phyloP scores from a whole-genome alignment of 2,113 vertebrate genomes.

The Uropsilus gracilis region DNA sequence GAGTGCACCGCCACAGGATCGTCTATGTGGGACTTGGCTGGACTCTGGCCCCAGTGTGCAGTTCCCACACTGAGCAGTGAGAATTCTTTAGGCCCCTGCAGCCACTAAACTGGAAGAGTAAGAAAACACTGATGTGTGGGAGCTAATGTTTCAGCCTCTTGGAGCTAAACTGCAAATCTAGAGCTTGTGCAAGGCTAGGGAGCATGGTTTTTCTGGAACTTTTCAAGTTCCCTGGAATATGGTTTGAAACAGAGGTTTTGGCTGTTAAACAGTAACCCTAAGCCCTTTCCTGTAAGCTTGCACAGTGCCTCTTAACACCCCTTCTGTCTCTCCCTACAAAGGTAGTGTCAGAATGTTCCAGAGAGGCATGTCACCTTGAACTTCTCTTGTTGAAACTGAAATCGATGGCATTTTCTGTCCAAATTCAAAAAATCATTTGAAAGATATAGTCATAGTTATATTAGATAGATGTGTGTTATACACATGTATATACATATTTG shows the following conservation, averaged over 20 bases:
- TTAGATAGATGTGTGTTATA: neutral
- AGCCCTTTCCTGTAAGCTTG: slow-evolving; percentile 5
- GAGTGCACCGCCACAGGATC: neutral
- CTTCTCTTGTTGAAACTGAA: slow-evolving; percentile 47
- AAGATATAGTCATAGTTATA: neutral
- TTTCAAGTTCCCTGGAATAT: neutral
- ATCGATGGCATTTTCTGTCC: neutral
- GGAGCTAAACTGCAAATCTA: neutral
- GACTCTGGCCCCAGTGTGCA: neutral
- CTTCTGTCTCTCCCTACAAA: neutral
- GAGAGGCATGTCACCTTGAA: slow-evolving; percentile 2
- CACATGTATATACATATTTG: neutral
- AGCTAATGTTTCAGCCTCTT: neutral
- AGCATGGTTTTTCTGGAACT: slow-evolving; percentile 38
- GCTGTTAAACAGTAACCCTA: neutral
- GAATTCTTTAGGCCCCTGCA: neutral
- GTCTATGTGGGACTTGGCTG: neutral
- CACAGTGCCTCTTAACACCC: neutral
- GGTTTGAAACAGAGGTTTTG: neutral
- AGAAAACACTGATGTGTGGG: neutral
- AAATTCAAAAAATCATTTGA: slow-evolving; percentile 26
- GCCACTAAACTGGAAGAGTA: neutral
- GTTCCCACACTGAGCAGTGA: neutral
- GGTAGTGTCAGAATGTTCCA: neutral
- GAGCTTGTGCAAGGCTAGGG: neutral